Evolutionary conservation across 2,113 vertebrate species (phyloP).

Genomic region (Opisthocomus hoazin): DNA sequence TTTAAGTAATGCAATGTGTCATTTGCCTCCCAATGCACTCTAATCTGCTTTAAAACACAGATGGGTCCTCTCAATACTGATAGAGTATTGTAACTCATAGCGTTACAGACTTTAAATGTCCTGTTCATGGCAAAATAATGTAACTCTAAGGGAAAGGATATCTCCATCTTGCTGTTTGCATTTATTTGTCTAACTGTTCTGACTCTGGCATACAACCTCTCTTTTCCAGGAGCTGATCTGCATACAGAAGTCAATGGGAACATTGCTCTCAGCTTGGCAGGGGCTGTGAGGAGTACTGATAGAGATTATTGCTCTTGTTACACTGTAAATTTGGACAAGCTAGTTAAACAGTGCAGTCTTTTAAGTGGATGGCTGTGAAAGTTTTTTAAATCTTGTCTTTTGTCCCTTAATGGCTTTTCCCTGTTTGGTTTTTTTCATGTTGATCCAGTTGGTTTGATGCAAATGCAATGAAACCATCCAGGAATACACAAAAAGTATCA

Average conservation of each 20-base stretch:
- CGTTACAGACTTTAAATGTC: background rate
- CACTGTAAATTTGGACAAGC: slow-evolving; percentile 37
- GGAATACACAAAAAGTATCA: background rate
- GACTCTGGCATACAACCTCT: background rate
- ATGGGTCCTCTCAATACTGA: background rate
- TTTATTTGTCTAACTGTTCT: background rate
- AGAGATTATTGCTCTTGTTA: slow-evolving; percentile 21
- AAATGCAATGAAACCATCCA: background rate
- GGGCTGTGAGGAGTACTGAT: background rate
- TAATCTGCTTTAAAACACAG: slow-evolving; percentile 4
- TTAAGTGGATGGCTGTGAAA: slow-evolving; percentile 25
- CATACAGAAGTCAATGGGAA: slow-evolving; percentile 14
- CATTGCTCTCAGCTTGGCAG: slow-evolving; percentile 16
- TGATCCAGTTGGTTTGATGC: slow-evolving; percentile 21
- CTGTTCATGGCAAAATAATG: background rate
- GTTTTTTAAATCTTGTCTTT: slow-evolving; percentile 26
- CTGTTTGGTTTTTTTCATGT: background rate
- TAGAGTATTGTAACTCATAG: too few relatives aligned
- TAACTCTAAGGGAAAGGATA: background rate
- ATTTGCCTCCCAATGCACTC: background rate
- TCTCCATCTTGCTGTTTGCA: background rate
- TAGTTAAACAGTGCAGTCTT: slow-evolving; percentile 25
- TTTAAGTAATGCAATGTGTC: background rate
- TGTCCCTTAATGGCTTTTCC: background rate
- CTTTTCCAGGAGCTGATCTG: slow-evolving; percentile 1